Percentiles rank a stretch among this genome's conserved stretches.
Conservation (phyloP, 2,113 vertebrate genomes). For the Corydoras sp. region DNA sequence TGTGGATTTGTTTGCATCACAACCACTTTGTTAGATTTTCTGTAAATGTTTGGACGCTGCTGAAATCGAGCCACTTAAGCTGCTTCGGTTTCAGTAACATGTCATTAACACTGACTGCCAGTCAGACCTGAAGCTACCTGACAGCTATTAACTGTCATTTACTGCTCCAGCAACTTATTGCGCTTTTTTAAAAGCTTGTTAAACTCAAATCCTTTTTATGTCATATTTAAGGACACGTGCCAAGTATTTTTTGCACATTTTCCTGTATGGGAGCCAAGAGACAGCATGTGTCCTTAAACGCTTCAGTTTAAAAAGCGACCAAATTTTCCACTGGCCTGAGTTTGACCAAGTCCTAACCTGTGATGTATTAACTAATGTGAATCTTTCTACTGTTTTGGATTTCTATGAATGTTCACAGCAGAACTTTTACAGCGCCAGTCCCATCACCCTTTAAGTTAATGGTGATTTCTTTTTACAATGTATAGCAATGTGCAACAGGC, state of each 20-base stretch:
- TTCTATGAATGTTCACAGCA: slow-evolving; percentile 24
- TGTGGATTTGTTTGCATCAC: no score
- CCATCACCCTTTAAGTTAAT: slow-evolving; percentile 30
- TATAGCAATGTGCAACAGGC: slow-evolving; percentile 74
- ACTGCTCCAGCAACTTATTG: background rate
- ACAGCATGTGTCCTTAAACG: slow-evolving; percentile 19
- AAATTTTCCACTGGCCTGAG: slow-evolving; percentile 14
- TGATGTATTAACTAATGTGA: slow-evolving; percentile 38
- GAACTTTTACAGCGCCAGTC: slow-evolving; percentile 29
- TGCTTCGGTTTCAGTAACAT: slow-evolving; percentile 48
- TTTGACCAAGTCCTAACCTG: slow-evolving; percentile 24
- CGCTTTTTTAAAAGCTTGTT: slow-evolving; percentile 2
- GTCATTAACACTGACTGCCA: slow-evolving; percentile 27
- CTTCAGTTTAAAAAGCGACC: slow-evolving; percentile 34
- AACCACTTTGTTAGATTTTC: no score
- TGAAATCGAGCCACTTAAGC: slow-evolving; percentile 42
- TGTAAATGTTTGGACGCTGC: slow-evolving; percentile 6
- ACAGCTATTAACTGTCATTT: slow-evolving; percentile 4
- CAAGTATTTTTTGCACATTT: slow-evolving; percentile 15
- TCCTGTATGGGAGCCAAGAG: background rate
- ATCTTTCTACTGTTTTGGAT: slow-evolving; percentile 30
- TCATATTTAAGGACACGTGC: slow-evolving; percentile 9
- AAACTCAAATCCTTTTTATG: background rate
- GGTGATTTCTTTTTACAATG: slow-evolving; percentile 56
- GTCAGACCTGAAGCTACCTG: slow-evolving; percentile 10